Evolutionary conservation across 2,888 invertebrate genomes (phyloP), one percentile per base, ranked within the genome.

Genomic region (Drosophila eohydei): DNA sequence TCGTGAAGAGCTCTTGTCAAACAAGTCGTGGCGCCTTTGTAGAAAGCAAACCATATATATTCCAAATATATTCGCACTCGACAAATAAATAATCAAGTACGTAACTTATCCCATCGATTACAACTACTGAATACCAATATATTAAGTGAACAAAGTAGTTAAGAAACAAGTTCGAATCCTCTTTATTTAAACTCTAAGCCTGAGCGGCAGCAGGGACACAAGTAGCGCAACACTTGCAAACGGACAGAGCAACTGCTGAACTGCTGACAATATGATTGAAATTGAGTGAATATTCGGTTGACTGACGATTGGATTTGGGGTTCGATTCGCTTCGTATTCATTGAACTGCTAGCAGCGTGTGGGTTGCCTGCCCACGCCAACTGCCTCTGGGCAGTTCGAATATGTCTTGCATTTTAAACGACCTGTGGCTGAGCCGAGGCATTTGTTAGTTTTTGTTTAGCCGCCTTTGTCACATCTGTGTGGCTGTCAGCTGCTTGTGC

Each of bases 281-380:
- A 76, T 62, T 54, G 58, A 68, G 66, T 72, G 74, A 77, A 77
- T 77, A 71, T 64, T 62, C 63, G 57, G 40, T 64, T 58, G 69
- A 68, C 28, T 63, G 69, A 48, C 55, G 54, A 66, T 66, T 63
- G 57, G 30, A 67, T 67, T 74, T 58, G 63, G 50, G 26, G 36
- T 48, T 8, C 44, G 46, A 57, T 46, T 56, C 36, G 43, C 32
- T 54, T 16, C n/a, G 30, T 21, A 60, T 43, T 38, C 41, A 55
- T 34, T 43, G 54, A 55, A 43, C 28, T 26, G n/a, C 32, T 12
- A 26, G 14, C 8, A 5, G 26, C 14, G 51, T 12, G 34, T 6
- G 21, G 26, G 7, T 36, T 46, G 34, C 14, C 40, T 6, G 16
- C 30, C 43, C 62, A 26, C 21, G 28, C 36, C 59, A 54, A 44